Conservation (phyloP, 2,113 vertebrate species). For the Lonchura striata region DNA sequence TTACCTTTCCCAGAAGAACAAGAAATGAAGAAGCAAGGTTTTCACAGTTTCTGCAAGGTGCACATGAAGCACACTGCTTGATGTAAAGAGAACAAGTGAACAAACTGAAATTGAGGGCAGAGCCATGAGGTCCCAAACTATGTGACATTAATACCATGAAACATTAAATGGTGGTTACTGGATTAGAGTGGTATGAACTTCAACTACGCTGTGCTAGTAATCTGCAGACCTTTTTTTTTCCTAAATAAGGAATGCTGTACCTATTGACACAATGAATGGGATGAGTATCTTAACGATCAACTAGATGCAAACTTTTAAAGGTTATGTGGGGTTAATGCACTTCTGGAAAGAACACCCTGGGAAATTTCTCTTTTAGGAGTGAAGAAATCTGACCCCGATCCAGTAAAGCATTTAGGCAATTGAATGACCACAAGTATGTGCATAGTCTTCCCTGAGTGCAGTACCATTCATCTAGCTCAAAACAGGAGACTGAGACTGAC, state of each 20-base stretch:
- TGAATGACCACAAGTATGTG: not conserved
- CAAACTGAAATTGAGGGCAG: not conserved
- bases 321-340: not conserved
- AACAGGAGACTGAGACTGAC: not conserved
- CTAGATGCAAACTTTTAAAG: not conserved
- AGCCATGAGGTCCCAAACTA: not conserved
- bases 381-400: not conserved
- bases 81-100: not conserved
- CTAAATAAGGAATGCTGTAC: not conserved
- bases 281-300: not conserved
- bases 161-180: not conserved
- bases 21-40: not conserved
- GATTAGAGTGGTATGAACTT: not conserved
- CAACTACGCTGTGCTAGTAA: not conserved
- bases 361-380: not conserved
- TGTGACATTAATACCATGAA: fast-evolving
- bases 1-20: constrained; percentile 43
- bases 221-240: not conserved
- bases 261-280: not conserved
- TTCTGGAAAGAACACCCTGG: not conserved
- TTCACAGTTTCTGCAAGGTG: not conserved
- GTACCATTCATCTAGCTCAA: not conserved
- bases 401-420: not conserved
- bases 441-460: not conserved
- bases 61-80: not conserved